Base-by-base conservation (phyloP, 2,797 vertebrate genomes). In the Toxotes lorentzi region DNA sequence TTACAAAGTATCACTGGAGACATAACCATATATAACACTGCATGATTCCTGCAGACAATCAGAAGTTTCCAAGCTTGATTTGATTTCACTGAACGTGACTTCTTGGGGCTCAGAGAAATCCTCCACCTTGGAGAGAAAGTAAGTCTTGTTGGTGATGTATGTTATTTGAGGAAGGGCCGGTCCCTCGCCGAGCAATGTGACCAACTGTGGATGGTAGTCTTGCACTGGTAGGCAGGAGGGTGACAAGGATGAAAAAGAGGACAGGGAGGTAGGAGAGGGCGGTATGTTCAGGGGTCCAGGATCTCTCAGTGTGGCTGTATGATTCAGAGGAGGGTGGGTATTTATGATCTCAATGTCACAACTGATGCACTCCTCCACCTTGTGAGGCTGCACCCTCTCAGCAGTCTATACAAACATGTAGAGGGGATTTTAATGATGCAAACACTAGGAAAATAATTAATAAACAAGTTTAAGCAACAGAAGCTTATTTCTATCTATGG, bases 311-410 rank as follows among this genome's bases (percentile, higher is more conserved):
- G 19, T 0, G 1, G 43, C n/a, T 1, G 48, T 40, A 80, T 83
- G 64, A 16, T 12, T 35, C 13, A 27, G 5, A 27, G 23, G 21
- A 65, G 66, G 60, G 62, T 41, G 54, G 65, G 40, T 32, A 16
- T 73, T 73, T 48, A 94, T 23, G 34, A 93, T 84, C 59, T 94
- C 85, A 7, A 94, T 78, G 30, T 90, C 63, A 56, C 89, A 90
- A 85, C 75, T 84, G 14, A 38, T 58, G 76, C 91, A 93, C 13
- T 94, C 93, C 32, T 93, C 91, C n/a, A 73, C 68, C 34, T n/a
- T 76, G 71, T 84, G 76, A 32, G 83, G 41, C 34, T 53, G 73
- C 63, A 93, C 40, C 65, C 40, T 80, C 41, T 87, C 73, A 47
- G 51, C 41, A 2, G 70, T 85, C 93, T 94, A 79, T 38, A 10